Evolutionary conservation across 2,888 invertebrate species (phyloP).

Genomic region (Chrysolina americana): DNA sequence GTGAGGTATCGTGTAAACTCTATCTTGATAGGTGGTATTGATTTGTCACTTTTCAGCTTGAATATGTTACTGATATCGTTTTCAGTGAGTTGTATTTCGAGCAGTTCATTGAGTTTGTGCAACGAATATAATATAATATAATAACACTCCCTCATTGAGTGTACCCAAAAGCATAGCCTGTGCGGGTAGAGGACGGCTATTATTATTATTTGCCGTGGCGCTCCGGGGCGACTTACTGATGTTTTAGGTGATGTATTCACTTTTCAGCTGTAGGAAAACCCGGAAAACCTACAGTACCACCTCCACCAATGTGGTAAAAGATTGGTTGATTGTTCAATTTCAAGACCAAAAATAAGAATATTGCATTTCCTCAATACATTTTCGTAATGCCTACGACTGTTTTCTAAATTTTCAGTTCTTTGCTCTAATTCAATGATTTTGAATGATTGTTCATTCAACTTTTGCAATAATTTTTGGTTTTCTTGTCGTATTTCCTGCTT

Average conservation of each 20-base stretch:
- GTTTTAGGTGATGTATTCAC: no score
- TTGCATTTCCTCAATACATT: not conserved
- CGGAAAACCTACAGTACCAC: no score
- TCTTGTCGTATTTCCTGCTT: not conserved
- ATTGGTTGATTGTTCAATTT: not conserved
- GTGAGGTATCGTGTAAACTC: not conserved
- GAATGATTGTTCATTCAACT: not conserved
- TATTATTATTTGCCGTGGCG: no score
- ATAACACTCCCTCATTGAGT: no score
- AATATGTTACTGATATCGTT: not conserved
- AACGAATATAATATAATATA: no score
- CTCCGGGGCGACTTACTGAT: no score
- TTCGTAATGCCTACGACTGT: not conserved
- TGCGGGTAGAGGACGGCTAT: no score
- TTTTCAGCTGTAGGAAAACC: not conserved
- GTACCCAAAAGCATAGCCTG: no score
- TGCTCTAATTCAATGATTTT: constrained; percentile 2
- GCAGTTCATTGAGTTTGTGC: not conserved
- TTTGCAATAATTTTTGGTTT: constrained; percentile 8
- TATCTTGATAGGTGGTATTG: not conserved
- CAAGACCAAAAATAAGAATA: constrained; percentile 10
- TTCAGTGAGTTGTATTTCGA: not conserved
- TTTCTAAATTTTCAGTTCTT: not conserved
- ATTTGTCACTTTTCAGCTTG: not conserved
- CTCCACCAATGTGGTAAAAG: no score